Base-by-base conservation (phyloP, 2,797 vertebrate genomes). In the Tadarida brasiliensis region DNA sequence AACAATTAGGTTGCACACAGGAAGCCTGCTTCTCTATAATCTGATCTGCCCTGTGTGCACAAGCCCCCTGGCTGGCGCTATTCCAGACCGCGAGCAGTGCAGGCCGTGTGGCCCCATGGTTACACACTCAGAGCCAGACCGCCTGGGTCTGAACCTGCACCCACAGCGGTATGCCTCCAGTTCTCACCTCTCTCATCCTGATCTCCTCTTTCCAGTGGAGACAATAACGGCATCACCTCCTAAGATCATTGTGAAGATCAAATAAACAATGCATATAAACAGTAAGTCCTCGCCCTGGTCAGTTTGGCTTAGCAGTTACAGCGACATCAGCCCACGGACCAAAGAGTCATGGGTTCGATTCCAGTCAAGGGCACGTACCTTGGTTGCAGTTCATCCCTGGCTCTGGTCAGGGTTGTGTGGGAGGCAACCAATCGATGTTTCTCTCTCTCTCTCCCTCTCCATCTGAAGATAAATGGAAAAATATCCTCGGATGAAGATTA, bases 1-100 rank as follows among this genome's bases (percentile, higher is more conserved):
- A 73, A 80, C 87, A 67, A 93, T 94, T 74, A 95, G 88, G 61
- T 35, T 19, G 30, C 90, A 85, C 61, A 19, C 61, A 92, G 87
- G 39, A 90, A 78, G 85, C 47, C 51, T 57, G 9, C 65, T 91
- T 39, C 33, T 22, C 76, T 26, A 7, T 44, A 35, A 73, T 74
- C 90, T 30, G 39, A 73, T 87, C 83, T 28, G 56, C 56, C 44
- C 47, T 3, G 7, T 8, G n/a, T 26, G 65, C 61, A 6, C 12
- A 33, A 17, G 59, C n/a, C n/a, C 51, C 28, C 17, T 5, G 73
- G 78, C 0, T 49, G 77, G 49, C 16, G n/a, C 35, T 14, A 20
- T 24, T 4, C n/a, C 63, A 73, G 70, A 63, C 16, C 20, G 0
- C 12, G 44, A 80, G 47, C 54, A 16, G 20, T 0, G 11, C 30